Percentiles rank a stretch among this genome's conserved stretches.
Evolutionary conservation across 2,113 vertebrate genomes (phyloP).

Genomic region (Ptyas mucosa): DNA sequence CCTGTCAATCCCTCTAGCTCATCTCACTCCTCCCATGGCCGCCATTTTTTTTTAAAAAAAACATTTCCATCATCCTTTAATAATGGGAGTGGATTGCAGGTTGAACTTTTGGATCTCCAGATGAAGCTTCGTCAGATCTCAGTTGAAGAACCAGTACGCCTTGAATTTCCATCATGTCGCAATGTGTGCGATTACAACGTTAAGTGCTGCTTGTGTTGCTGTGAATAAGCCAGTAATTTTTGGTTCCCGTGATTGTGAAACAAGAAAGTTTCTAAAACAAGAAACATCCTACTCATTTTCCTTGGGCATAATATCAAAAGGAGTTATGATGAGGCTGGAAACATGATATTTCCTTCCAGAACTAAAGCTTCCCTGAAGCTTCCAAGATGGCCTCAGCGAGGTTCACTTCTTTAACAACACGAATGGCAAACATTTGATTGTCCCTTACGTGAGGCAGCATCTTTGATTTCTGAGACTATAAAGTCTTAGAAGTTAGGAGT

Average conservation of each 20-base stretch:
- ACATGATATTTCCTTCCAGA: not conserved
- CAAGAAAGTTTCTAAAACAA: not conserved
- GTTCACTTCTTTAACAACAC: not conserved
- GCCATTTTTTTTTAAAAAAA: not conserved
- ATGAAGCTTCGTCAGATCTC: not conserved
- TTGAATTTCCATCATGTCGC: rapidly evolving
- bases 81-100: rapidly evolving
- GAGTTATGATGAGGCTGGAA: not conserved
- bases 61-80: not conserved
- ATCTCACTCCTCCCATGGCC: not conserved
- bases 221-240: not conserved
- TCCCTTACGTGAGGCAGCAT: not conserved
- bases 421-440: not conserved
- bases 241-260: not conserved
- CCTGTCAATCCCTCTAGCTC: not conserved
- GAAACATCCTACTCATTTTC: not conserved
- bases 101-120: not conserved
- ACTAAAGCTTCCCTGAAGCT: not conserved
- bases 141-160: not conserved
- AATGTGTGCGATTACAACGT: not conserved
- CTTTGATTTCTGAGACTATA: not conserved
- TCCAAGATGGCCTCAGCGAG: too few relatives aligned
- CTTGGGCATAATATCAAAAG: not conserved
- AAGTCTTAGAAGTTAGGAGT: not conserved
- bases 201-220: not conserved